A percentile compares a stretch with the other conserved stretches of the same genome.
Evolutionary conservation across 1,140 invertebrate genomes (phyloP).

Genomic region (Tribolium madens): DNA sequence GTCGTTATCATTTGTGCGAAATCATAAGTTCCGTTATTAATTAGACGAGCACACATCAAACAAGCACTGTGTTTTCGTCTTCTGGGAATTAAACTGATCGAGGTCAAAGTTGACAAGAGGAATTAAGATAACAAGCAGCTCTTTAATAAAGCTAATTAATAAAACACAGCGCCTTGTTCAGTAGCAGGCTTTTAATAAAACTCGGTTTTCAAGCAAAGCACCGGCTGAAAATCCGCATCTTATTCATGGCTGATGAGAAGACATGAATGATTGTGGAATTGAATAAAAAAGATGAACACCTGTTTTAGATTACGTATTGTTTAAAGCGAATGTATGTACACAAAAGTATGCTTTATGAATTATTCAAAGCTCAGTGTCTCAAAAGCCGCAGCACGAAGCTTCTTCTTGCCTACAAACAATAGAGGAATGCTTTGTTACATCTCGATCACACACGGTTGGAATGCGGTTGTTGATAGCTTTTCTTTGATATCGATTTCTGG

Average conservation of each 20-base stretch:
- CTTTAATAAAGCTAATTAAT: constrained; percentile 35
- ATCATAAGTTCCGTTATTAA: constrained; percentile 15
- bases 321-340: constrained; percentile 24
- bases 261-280: constrained; percentile 16
- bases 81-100: constrained; percentile 25
- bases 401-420: constrained; percentile 37
- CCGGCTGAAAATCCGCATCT: constrained; percentile 24
- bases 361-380: constrained; percentile 28
- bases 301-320: constrained; percentile 38
- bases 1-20: background rate
- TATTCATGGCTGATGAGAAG: background rate
- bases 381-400: constrained; percentile 30
- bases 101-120: constrained; percentile 24
- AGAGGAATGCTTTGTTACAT: constrained; percentile 34
- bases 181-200: background rate
- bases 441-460: constrained; percentile 36
- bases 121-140: constrained; percentile 39
- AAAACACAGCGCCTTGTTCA: constrained; percentile 11
- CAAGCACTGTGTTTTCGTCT: constrained; percentile 16
- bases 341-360: constrained; percentile 27
- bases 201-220: background rate
- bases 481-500: constrained; percentile 9
- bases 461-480: constrained; percentile 34
- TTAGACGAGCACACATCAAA: constrained; percentile 23
- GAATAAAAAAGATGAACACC: constrained; percentile 27